Evolutionary conservation across 2,113 vertebrate genomes (phyloP), one percentile per base, ranked within the genome.

Genomic region (Australoheros scitulus): DNA sequence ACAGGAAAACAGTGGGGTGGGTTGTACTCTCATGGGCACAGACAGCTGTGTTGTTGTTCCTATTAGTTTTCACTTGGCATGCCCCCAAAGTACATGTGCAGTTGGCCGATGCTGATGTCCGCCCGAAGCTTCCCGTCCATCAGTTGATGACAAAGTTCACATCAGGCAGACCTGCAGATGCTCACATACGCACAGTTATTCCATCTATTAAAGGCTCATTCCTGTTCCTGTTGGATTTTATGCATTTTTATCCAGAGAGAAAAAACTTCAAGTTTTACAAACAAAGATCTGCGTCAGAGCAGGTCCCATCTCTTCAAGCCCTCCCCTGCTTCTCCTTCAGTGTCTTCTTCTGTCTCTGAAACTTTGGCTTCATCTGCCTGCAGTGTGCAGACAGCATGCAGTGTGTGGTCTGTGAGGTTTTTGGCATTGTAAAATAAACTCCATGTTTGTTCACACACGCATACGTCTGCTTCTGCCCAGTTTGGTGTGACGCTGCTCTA

Each of bases 401-500:
- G 41, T 5, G 8, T 68, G 26, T 24, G 5, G 14, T 68, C 14
- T 47, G 2, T 1, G 14, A 43, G 36, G 6, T 14, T 2, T 9
- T 2, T 58, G 1, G 3, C 14, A 17, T 50, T 15, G 7, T n/a
- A 22, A 26, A 26, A 0, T 24, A 50, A 70, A 50, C 41, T 50
- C 24, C 43, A 18, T 47, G 0, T 0, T 6, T 20, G 43, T 70
- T 70, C 43, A 52, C 57, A 50, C 11, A 56, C 55, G n/a, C 36
- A 70, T 14, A 36, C 56, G 14, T 75, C 24, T 88, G 65, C 86
- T 36, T 76, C 4, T 68, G n/a, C 83, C 0, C 77, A 99, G 98
- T 98, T 98, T 8, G 98, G 98, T 55, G 96, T 99, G 87, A 99
- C 98, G 22, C 93, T 99, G 91, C 96, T 99, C 3, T 98, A 96